These are phyloP conservation scores for Chauna torquata DNA, from an alignment of 2,113 vertebrate species.

Conservation along the genomic window DNA sequence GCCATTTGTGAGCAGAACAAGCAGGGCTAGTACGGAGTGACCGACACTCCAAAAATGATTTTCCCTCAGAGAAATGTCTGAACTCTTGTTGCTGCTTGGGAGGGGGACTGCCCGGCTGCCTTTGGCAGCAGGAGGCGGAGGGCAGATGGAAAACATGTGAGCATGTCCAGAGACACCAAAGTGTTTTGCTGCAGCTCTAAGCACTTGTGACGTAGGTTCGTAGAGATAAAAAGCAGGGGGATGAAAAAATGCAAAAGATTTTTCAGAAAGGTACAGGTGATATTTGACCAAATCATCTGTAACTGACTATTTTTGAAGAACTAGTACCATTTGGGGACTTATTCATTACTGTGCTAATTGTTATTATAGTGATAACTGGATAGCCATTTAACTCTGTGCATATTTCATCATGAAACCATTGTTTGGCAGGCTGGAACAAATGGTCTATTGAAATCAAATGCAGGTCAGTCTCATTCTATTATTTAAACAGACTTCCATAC, in stretches of 20 bases:
- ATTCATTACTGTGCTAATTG: slow-evolving; percentile 56
- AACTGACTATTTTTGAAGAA: slow-evolving; percentile 17
- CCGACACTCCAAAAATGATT: neutral
- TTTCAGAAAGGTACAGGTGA: neutral
- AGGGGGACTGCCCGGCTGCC: neutral
- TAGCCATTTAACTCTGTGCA: neutral
- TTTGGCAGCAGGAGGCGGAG: neutral
- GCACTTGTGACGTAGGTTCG: neutral
- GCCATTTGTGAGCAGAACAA: neutral
- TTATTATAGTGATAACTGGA: neutral
- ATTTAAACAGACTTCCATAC: slow-evolving; percentile 8
- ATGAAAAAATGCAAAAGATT: neutral
- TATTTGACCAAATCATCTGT: neutral
- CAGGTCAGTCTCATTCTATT: slow-evolving; percentile 19
- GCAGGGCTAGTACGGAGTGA: too few species aligned
- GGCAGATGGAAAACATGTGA: neutral
- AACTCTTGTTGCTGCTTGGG: fast-evolving
- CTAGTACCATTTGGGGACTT: slow-evolving; percentile 39
- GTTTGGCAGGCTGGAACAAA: slow-evolving; percentile 40
- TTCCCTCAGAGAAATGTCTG: neutral
- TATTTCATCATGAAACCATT: neutral
- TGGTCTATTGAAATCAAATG: neutral
- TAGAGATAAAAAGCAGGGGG: neutral
- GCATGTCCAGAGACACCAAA: neutral
- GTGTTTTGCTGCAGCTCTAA: neutral